phyloP scores from a whole-genome alignment of 2,113 vertebrate genomes.

The Kryptolebias marmoratus region DNA sequence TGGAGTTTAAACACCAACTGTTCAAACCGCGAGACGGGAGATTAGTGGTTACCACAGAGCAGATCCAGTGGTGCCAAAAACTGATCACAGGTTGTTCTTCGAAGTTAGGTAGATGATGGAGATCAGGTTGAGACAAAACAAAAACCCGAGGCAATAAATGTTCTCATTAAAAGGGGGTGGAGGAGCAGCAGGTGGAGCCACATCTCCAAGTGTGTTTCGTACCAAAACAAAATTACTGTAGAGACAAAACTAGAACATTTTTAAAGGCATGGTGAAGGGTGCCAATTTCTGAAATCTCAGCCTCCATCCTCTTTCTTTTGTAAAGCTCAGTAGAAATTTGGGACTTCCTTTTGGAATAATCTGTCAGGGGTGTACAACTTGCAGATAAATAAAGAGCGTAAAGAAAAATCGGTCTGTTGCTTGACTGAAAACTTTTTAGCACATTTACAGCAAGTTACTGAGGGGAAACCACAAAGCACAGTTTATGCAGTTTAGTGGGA shows the following conservation, averaged over 20 bases:
- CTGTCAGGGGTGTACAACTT: too few species aligned
- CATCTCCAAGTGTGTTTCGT: slow-evolving; percentile 7
- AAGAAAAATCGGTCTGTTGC: too few species aligned
- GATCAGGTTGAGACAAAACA: slow-evolving; percentile 38
- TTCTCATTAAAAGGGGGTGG: neutral
- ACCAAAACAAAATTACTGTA: slow-evolving; percentile 14
- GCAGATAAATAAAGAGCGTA: too few species aligned
- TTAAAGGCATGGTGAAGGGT: too few species aligned
- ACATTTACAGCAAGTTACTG: too few species aligned
- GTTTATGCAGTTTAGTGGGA: too few species aligned
- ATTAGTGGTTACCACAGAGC: neutral
- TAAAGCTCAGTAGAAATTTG: too few species aligned
- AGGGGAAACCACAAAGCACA: too few species aligned
- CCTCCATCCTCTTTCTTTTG: too few species aligned
- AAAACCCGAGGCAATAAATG: slow-evolving; percentile 34
- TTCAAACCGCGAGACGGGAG: neutral
- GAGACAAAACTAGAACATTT: neutral
- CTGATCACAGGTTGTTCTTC: neutral
- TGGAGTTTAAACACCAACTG: slow-evolving; percentile 90
- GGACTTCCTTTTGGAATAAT: too few species aligned
- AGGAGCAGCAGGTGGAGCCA: neutral
- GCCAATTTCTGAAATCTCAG: too few species aligned
- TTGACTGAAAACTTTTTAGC: too few species aligned
- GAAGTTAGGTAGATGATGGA: neutral
- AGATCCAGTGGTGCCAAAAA: neutral